Base-by-base conservation (phyloP, 37 sponge, comb jelly and placozoan genomes). In the Haliclona indistincta region DNA sequence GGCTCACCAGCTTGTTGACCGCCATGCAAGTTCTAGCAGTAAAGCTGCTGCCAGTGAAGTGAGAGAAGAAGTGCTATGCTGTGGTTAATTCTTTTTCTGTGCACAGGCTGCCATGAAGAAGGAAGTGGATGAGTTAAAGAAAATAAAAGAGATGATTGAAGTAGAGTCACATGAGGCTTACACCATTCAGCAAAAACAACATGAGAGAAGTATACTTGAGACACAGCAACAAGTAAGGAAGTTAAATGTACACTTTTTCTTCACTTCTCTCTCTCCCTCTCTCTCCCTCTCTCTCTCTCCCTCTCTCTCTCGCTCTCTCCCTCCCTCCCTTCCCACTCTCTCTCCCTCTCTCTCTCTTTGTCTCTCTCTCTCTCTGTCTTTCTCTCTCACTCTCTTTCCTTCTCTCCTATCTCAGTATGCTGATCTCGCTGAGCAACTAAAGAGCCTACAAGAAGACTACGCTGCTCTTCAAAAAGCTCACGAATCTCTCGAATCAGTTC, bases 1-100 rank as follows among this genome's bases (percentile, higher is more conserved):
- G 23, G 83, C 89, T 30, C 89, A 88, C 64, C 29, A 2, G 10
- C 68, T 88, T 0, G 23, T 77, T 41, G 78, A 82, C 32, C 53
- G 49, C 26, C 83, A 79, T 17, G 36, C 68, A 19, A 69, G 75
- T 68, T 69, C 34, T 41, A 45, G 45, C 38, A 54, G 8, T 10
- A 80, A 60, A 49, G 15, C 56, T 17, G 4, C 23, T 17, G 60
- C 38, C 6, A 67, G 32, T 33, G 64, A 79, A 63, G 87, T 80
- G 1, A 19, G 56, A 54, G 52, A 11, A 17, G 17, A 17, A 49
- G 17, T 22, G 0, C 10, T 60, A 11, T 60, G 62, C 26, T 13
- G 8, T 1, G 13, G 37, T 34, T 15, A 70, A 42, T 1, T 47
- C 49, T 38, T 2, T 54, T 73, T 29, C 4, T 10, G 6, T 28